A percentile compares a stretch with the other conserved stretches of the same genome.
Conservation (phyloP, 1,140 invertebrate genomes). For the Camponotus pennsylvanicus region DNA sequence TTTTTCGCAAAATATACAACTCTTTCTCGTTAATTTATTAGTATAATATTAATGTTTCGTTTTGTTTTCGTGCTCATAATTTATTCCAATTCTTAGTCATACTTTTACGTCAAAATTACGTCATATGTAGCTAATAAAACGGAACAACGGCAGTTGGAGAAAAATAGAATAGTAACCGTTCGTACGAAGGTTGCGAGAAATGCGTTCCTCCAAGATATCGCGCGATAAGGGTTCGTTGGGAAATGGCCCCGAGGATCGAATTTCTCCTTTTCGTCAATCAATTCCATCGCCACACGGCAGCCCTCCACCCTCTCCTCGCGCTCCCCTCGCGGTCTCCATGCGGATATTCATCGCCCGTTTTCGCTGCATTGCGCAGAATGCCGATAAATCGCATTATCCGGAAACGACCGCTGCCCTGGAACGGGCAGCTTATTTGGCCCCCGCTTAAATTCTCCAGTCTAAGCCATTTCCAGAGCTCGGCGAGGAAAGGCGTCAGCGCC, state of each 20-base stretch:
- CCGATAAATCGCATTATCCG: constrained; percentile 73
- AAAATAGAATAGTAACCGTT: constrained; percentile 1
- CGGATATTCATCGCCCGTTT: constrained; percentile 71
- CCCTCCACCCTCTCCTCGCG: not conserved
- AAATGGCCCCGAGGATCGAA: constrained; percentile 46
- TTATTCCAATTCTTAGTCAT: not conserved
- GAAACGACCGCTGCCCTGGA: constrained; percentile 35
- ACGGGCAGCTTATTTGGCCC: constrained; percentile 59
- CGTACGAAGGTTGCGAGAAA: constrained; percentile 5
- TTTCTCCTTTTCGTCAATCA: constrained; percentile 60
- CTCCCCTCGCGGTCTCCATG: constrained; percentile 28
- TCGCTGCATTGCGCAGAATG: constrained; percentile 73
- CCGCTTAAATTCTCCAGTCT: constrained; percentile 63
- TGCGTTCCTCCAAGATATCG: constrained; percentile 37
- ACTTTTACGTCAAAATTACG: not conserved
- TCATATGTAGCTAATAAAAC: constrained; percentile 11
- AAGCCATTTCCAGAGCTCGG: constrained; percentile 40
- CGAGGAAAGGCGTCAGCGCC: constrained; percentile 8
- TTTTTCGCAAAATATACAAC: too few relatives aligned
- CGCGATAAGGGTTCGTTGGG: constrained; percentile 5
- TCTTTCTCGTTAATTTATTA: not conserved
- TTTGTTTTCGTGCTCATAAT: not conserved
- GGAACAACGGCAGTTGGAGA: not conserved
- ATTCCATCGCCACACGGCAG: not conserved
- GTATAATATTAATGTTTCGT: not conserved